Evolutionary conservation across 2,888 invertebrate genomes (phyloP), one percentile per base, ranked within the genome.

Genomic region (Cepaea hortensis): DNA sequence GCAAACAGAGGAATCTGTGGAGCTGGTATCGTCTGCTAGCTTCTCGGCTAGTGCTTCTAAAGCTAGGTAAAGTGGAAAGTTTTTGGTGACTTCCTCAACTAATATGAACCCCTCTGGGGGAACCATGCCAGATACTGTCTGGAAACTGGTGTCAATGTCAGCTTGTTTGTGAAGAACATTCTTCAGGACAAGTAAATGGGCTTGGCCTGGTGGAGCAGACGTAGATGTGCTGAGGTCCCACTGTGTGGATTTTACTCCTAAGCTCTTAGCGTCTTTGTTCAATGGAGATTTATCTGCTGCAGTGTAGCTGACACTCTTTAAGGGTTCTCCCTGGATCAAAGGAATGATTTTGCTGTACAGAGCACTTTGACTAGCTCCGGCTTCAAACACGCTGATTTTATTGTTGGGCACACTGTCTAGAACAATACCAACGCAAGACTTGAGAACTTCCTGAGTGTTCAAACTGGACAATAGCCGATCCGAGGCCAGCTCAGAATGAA

Each of bases 341-440:
- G 91, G 89, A 15, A 91, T 87, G 15, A 92, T 88, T 23, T 88
- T 83, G 9, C 89, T 85, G 82, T 89, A 91, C 73, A 94, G 55
- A 20, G 88, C 86, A 35, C 86, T 85, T 15, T 87, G 86, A 23
- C 87, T 83, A 4, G 90, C 89, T 50, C 89, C 96, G 11, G 96
- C 95, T 95, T 98, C 98, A 20, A 96, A 95, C 23, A 96, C 95
- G 94, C 97, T 97, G 35, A 98, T 94, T 92, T 97, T 97, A 4
- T 96, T 94, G 15, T 96, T 95, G 70, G 95, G 95, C 35, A 96
- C 95, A 94, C 98, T 98, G 95, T 98, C 98, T 68, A 96, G 94
- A 48, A 96, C 96, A 15, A 97, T 94, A 94, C 98, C 97, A 85
- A 97, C 93, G 87, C 93, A 92, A 5, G 94, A 92, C 87, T 94